Evolutionary conservation across 2,888 invertebrate genomes (phyloP).

Genomic region (Drosophila gaucha): DNA sequence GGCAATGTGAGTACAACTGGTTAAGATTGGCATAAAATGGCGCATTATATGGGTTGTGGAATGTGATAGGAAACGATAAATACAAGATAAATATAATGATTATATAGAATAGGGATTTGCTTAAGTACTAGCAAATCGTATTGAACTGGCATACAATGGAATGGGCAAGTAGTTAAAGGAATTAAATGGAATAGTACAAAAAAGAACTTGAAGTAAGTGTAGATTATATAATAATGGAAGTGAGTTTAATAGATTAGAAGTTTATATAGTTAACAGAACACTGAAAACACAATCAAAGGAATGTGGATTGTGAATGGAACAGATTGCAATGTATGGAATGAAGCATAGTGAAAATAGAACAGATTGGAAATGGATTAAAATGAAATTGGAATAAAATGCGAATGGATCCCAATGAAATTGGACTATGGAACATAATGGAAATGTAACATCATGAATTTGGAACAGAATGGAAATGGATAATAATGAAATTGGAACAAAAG

Average conservation of each 20-base stretch:
- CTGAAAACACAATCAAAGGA: not conserved
- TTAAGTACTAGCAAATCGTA: not conserved
- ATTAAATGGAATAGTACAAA: not conserved
- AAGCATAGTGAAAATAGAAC: no score
- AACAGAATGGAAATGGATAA: not conserved
- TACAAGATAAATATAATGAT: conserved; percentile 29
- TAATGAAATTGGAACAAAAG: no score
- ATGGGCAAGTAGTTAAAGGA: not conserved
- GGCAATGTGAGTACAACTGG: conserved; percentile 33
- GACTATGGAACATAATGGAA: not conserved
- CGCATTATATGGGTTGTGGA: conserved; percentile 24
- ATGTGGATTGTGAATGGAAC: not conserved
- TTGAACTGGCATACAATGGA: conserved; percentile 3
- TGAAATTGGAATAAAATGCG: no score
- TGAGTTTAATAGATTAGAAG: not conserved
- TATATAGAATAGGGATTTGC: conserved; percentile 17
- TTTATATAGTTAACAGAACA: not conserved
- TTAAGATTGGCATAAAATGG: conserved; percentile 44
- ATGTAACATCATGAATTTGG: not conserved
- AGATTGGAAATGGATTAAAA: no score
- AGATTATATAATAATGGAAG: conserved; percentile 5
- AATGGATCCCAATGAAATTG: no score
- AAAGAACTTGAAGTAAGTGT: not conserved
- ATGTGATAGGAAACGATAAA: conserved; percentile 32
- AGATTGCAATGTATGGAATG: not conserved